Evolutionary conservation across 2,888 invertebrate genomes (phyloP).

Genomic region (Euplagia quadripunctaria): DNA sequence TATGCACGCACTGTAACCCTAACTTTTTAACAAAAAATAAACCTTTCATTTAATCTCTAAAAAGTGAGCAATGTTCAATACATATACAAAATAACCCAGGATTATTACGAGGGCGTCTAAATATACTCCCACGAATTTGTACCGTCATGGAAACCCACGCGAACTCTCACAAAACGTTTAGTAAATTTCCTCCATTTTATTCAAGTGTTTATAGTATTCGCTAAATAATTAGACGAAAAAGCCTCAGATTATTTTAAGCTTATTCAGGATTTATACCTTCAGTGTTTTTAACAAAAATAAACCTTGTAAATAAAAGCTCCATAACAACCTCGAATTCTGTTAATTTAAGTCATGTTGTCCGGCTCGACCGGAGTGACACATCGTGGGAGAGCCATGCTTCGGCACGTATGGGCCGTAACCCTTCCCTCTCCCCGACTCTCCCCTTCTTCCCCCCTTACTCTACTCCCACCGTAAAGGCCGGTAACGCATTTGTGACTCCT

Average conservation of each 20-base stretch:
- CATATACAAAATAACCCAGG: background rate
- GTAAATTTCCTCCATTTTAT: background rate
- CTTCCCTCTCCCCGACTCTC: no score
- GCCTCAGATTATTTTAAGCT: background rate
- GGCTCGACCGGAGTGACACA: no score
- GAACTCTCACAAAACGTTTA: background rate
- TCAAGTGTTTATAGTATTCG: background rate
- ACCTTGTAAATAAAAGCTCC: background rate
- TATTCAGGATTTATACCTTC: background rate
- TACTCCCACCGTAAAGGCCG: no score
- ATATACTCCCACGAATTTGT: background rate
- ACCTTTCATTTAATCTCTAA: no score
- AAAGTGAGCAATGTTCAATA: background rate
- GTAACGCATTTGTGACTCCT: no score
- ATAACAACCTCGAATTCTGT: background rate
- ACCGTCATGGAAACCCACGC: background rate
- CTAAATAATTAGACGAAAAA: constrained; percentile 4
- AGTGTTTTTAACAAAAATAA: background rate
- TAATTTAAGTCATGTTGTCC: background rate
- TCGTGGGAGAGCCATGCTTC: no score
- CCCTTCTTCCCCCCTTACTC: no score
- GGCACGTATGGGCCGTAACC: no score
- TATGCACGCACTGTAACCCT: no score
- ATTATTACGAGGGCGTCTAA: background rate
- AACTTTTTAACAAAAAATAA: no score